Evolutionary conservation across 2,113 vertebrate species (phyloP), one percentile per base, ranked within the genome.

Genomic region (Butorides virescens): DNA sequence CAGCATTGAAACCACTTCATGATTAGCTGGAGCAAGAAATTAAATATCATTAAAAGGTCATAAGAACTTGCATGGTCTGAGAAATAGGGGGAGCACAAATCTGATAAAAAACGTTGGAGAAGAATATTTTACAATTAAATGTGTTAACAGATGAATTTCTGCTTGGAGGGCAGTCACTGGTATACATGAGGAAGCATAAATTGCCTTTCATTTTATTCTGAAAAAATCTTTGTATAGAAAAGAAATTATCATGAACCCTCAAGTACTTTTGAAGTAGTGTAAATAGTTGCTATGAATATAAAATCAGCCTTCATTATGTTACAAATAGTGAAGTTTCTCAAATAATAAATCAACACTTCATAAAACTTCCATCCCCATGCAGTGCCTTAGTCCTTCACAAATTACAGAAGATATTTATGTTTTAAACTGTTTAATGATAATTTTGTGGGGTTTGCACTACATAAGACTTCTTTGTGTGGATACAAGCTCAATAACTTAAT

Each of bases 41-140:
- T 70, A 88, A 92, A 86, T 75, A 81, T 58, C 67, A 56, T 80
- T 84, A 47, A 91, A 95, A 95, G 63, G 88, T 91, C 76, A 21
- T 59, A 77, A 86, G 49, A 83, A 62, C 25, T 83, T 80, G 4
- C 22, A 18, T 15, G 10, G 2, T 76, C 49, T 88, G 71, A 80
- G 39, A 90, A 90, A n/a, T 76, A 76, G 20, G 15, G 14, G 67
- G 32, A 68, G n/a, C 13, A 83, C 9, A 88, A 73, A 66, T 39
- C 22, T 76, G 44, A 49, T 42, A 46, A 88, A 68, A 11, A 88
- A 8, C 6, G 39, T 66, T 66, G 27, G 13, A 83, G 30, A 84
- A 88, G 94, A 76, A 46, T 26, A 42, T 39, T 86, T 75, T 68
- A 32, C 6, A 36, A 52, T 36, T 75, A 52, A 61, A 56, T 72